phyloP scores from a whole-genome alignment of 2,797 vertebrate genomes.

The Lagorchestes hirsutus region DNA sequence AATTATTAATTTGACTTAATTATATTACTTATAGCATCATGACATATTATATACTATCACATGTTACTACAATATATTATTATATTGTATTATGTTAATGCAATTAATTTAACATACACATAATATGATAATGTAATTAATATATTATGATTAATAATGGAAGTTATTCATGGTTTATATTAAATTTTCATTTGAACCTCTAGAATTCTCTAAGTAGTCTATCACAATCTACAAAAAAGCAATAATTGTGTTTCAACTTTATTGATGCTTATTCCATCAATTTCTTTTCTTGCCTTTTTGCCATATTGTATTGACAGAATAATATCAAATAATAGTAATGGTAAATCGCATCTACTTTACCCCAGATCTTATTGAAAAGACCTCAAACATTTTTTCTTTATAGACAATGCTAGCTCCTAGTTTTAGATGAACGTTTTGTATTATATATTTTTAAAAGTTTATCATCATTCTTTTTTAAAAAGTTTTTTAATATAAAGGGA shows the following conservation, averaged over 20 bases:
- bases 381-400: neutral
- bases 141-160: neutral
- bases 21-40: neutral
- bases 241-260: neutral
- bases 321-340: neutral
- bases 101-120: no score
- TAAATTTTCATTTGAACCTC: neutral
- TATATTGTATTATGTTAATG: no score
- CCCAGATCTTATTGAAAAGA: neutral
- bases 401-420: neutral
- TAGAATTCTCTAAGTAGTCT: neutral
- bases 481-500: neutral
- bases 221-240: neutral
- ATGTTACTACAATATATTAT: neutral
- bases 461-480: neutral
- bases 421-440: neutral
- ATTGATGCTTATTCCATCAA: neutral
- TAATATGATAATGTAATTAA: neutral
- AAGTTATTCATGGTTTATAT: neutral
- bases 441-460: neutral
- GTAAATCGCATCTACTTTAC: neutral
- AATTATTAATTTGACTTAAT: neutral
- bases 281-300: neutral
- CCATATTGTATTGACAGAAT: neutral
- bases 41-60: neutral